Base-by-base conservation (phyloP, 2,113 vertebrate species). In the Capreolus pygargus region DNA sequence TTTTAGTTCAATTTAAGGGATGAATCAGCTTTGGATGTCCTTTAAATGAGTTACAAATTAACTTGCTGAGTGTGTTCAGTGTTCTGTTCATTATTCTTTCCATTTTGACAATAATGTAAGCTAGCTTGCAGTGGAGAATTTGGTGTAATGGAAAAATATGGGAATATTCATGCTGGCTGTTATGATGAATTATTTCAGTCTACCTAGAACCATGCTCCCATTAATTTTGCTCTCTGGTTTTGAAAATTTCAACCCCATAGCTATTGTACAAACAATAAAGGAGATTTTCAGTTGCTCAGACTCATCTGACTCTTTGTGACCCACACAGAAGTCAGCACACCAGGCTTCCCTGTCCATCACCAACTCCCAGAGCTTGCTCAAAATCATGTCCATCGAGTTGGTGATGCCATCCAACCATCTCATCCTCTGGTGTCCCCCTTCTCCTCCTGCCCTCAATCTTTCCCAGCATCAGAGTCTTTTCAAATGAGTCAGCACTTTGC, bases 11-110 rank as follows among this genome's bases (percentile, higher is more conserved):
- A 16, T 95, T 95, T 95, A 96, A 94, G 54, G n/a, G 27, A 94
- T 94, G 86, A 97, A 89, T 92, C 86, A 92, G 87, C 83, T 81
- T 97, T 96, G 33, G 23, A 85, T 97, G 83, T 81, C 47, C 33
- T 96, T 39, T 96, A 97, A 97, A 92, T 97, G 64, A 97, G 97
- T 94, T 96, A 97, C 52, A 97, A 90, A 87, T 97, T 97, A 97
- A 96, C 92, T 96, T 88, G 64, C 52, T 97, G 87, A 96, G 17
- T 86, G 19, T 92, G 39, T 97, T 95, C 82, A 78, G 33, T 81
- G 76, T 92, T 96, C 76, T 96, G 86, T 85, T 96, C 81, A 95
- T 96, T 97, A 95, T 89, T 90, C n/a, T 92, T 97, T 97, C 47
- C 74, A 90, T 87, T 94, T 15, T 78, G 39, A 95, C 64, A 95